Evolutionary conservation across 2,113 vertebrate species (phyloP).

Genomic region (Sialia sialis): DNA sequence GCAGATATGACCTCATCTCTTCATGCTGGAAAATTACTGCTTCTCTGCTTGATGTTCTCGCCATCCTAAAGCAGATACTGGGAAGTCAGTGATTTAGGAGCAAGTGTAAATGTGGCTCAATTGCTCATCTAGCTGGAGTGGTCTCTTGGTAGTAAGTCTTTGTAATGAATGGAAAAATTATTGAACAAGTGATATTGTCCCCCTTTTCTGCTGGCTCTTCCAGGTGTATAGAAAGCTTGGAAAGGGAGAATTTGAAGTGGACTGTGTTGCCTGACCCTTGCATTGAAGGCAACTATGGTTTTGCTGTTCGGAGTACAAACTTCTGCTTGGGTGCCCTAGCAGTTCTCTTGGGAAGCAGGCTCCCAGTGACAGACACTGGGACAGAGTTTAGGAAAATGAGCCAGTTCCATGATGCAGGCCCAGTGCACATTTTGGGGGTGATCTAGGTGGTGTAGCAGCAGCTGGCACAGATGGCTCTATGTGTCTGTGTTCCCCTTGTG

Average conservation of each 20-base stretch:
- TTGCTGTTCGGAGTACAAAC: not conserved
- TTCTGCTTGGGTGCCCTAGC: not conserved
- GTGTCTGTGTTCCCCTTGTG: not conserved
- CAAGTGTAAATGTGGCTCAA: not conserved
- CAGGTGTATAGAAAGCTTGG: not conserved
- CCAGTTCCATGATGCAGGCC: accelerated
- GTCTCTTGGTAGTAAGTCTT: not conserved
- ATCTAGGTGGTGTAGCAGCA: not conserved
- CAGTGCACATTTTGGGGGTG: not conserved
- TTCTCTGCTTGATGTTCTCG: not conserved
- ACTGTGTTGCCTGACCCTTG: not conserved
- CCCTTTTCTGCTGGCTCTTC: not conserved
- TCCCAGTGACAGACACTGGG: not conserved
- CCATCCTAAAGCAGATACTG: not conserved
- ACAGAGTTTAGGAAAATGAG: not conserved
- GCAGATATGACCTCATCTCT: constrained; percentile 10
- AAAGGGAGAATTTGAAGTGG: not conserved
- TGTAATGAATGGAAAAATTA: not conserved
- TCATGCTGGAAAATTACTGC: not conserved
- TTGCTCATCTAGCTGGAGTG: not conserved
- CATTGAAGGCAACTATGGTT: not conserved
- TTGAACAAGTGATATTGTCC: not conserved
- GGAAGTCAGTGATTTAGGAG: not conserved
- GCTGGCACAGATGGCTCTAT: not conserved
- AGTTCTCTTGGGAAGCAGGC: accelerated